phyloP scores from a whole-genome alignment of 2,888 invertebrate genomes.

The Stenolophus ochropezus region DNA sequence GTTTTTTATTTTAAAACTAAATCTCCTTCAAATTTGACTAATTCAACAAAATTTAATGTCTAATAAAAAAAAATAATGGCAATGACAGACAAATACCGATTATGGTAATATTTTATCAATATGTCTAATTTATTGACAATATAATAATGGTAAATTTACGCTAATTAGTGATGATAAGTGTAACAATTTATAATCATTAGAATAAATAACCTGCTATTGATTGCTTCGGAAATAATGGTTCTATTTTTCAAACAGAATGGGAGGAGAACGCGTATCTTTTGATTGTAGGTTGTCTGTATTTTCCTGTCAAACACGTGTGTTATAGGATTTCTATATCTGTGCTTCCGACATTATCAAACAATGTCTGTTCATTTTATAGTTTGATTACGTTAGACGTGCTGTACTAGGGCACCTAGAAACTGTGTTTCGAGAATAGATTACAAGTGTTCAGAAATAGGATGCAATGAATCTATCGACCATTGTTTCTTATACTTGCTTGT shows the following conservation, averaged over 20 bases:
- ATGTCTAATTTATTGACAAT: too few relatives aligned
- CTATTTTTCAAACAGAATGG: neutral
- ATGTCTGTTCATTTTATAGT: neutral
- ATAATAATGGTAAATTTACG: too few relatives aligned
- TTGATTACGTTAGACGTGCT: neutral
- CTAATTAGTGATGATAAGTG: too few relatives aligned
- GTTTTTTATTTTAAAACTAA: too few relatives aligned
- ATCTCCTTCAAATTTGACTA: too few relatives aligned
- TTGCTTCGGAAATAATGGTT: neutral
- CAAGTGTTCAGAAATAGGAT: neutral
- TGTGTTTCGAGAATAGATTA: neutral
- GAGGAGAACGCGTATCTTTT: neutral
- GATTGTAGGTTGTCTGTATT: neutral
- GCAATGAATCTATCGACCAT: neutral
- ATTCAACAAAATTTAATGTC: too few relatives aligned
- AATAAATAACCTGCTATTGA: neutral
- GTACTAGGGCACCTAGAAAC: neutral
- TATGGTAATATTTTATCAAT: too few relatives aligned
- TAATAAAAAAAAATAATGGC: too few relatives aligned
- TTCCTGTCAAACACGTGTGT: constrained; percentile 1
- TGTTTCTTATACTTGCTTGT: neutral
- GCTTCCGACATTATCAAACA: neutral
- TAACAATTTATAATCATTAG: neutral
- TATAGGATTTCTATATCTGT: neutral
- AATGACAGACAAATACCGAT: too few relatives aligned